Percentiles rank a stretch among this genome's conserved stretches.
Conservation (phyloP, 2,797 vertebrate genomes). For the Lerista edwardsae region DNA sequence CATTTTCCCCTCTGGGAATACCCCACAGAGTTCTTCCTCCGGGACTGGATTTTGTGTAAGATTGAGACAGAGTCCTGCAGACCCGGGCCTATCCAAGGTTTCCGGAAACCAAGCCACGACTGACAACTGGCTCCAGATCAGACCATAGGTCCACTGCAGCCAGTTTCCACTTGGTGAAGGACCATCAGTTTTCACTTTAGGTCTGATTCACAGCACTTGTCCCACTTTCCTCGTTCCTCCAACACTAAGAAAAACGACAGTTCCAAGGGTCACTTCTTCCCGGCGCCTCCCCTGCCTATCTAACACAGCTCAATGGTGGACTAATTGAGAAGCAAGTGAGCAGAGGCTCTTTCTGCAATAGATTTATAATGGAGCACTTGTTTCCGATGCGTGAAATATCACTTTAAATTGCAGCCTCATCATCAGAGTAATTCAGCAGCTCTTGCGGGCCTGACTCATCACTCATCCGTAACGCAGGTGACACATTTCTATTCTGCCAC, state of each 20-base stretch:
- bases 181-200: neutral
- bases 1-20: no score
- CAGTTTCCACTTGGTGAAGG: neutral
- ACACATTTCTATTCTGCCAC: slow-evolving; percentile 15
- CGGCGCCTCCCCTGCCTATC: neutral
- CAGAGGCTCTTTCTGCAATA: slow-evolving; percentile 21
- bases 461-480: slow-evolving; percentile 19
- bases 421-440: slow-evolving; percentile 32
- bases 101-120: neutral
- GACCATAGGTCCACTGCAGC: neutral
- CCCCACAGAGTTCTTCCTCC: neutral
- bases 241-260: neutral
- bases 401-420: slow-evolving; percentile 49
- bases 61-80: neutral
- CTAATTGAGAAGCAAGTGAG: slow-evolving; percentile 53
- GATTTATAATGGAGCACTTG: slow-evolving; percentile 29
- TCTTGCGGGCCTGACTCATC: slow-evolving; percentile 42
- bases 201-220: neutral
- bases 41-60: neutral
- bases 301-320: neutral
- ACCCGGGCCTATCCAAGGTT: neutral
- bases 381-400: slow-evolving; percentile 44
- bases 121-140: neutral
- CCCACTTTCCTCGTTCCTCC: neutral
- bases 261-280: neutral